A percentile compares a stretch with the other conserved stretches of the same genome.
Evolutionary conservation across 1,140 invertebrate genomes (phyloP).

Genomic region (Meloidogyne chitwoodi): DNA sequence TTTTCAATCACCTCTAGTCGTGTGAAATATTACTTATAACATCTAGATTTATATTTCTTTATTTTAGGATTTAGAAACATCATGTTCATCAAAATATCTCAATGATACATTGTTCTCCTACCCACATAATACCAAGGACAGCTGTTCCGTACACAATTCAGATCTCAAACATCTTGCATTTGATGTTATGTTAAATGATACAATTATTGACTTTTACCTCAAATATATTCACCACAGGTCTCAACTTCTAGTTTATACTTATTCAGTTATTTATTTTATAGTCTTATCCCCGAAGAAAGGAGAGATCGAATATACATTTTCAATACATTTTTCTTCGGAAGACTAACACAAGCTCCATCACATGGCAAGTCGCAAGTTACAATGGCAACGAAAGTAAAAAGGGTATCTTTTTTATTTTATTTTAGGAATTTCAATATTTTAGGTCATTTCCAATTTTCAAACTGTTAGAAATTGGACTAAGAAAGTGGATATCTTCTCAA

Average conservation of each 20-base stretch:
- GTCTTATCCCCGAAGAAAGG: conserved; percentile 17
- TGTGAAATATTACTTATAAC: no score
- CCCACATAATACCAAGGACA: conserved; percentile 2
- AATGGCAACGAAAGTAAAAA: neutral
- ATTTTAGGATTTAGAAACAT: neutral
- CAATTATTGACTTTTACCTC: conserved; percentile 94
- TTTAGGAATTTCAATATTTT: conserved; percentile 10
- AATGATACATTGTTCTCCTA: conserved; percentile 32
- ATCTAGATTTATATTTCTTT: no score
- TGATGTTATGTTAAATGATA: conserved; percentile 71
- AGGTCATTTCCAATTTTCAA: conserved; percentile 65
- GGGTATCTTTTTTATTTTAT: neutral
- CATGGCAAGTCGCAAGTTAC: conserved; percentile 21
- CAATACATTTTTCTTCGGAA: conserved; percentile 51
- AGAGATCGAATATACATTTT: conserved; percentile 36
- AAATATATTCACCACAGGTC: conserved; percentile 65
- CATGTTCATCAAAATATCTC: conserved; percentile 1
- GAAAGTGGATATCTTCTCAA: conserved; percentile 88
- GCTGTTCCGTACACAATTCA: conserved; percentile 22
- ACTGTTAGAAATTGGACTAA: conserved; percentile 79
- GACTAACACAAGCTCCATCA: conserved; percentile 63
- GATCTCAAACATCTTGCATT: conserved; percentile 23
- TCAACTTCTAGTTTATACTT: neutral
- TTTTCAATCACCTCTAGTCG: no score
- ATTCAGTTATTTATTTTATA: conserved; percentile 28